Evolutionary conservation across 2,888 invertebrate species (phyloP).

Genomic region (Icerya purchasi): DNA sequence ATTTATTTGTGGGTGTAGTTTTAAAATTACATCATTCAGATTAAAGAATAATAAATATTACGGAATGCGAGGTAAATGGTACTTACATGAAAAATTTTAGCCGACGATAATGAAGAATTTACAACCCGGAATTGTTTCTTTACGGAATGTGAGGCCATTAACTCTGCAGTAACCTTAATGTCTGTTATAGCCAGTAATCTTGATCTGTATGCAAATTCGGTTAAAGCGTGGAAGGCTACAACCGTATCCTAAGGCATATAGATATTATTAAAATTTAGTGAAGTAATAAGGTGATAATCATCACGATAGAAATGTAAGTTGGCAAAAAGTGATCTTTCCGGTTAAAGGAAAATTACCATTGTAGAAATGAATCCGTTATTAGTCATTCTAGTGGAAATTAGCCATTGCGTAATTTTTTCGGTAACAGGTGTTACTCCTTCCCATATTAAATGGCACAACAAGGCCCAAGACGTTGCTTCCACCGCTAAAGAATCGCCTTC

Average conservation of each 20-base stretch:
- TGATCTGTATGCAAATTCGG: constrained; percentile 27
- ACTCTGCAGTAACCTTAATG: constrained; percentile 24
- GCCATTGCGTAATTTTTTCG: constrained; percentile 27
- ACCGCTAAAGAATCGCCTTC: constrained; percentile 30
- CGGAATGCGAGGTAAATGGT: no score
- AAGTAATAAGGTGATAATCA: no score
- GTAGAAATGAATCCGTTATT: constrained; percentile 27
- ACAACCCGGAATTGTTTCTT: constrained; percentile 20
- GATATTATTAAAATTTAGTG: no score
- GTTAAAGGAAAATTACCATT: no score
- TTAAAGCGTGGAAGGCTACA: constrained; percentile 30
- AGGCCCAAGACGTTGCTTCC: constrained; percentile 32
- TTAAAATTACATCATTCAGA: no score
- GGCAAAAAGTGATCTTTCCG: no score
- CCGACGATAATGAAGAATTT: constrained; percentile 20
- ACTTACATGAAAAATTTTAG: constrained; percentile 21
- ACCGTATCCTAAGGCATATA: constrained; percentile 27
- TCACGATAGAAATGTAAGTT: no score
- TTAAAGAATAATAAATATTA: no score
- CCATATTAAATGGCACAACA: constrained; percentile 27
- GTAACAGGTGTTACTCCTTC: constrained; percentile 25
- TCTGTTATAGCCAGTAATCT: constrained; percentile 26
- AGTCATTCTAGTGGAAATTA: constrained; percentile 26
- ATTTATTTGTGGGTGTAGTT: no score
- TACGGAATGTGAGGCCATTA: constrained; percentile 21